Evolutionary conservation across 2,113 vertebrate species (phyloP), one percentile per base, ranked within the genome.

Genomic region (Nesogale talazaci): DNA sequence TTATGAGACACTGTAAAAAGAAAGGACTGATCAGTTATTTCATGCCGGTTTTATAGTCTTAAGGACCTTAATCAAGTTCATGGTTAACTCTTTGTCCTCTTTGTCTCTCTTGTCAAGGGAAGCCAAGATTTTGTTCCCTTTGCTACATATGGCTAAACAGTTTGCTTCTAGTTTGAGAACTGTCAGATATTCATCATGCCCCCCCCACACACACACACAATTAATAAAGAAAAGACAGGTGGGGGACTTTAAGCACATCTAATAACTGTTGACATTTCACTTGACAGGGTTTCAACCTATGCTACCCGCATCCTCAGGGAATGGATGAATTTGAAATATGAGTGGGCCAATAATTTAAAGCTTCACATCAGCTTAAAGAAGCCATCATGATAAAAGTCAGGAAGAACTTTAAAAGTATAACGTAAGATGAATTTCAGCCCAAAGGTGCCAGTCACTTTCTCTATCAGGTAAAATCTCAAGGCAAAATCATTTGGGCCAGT

Each of bases 1-100:
- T 92, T 89, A 89, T 89, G 91, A 92, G 38, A 90, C 52, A 84
- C 20, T 82, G 20, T 96, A 92, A 95, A 94, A 92, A 82, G 29
- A 90, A 90, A 65, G 56, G 86, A 90, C 59, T 92, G 63, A 93
- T 94, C 90, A 74, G 46, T 94, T 83, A 83, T 86, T 86, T 91
- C 69, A 92, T 93, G 22, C n/a, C 75, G 75, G n/a, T 36, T 78
- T 95, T 92, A 87, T 86, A 86, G 84, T 95, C 40, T 94, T 92
- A 94, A 80, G 78, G 67, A 25, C 85, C 77, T 91, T 85, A 84
- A 87, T 95, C 82, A 93, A 86, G 74, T 83, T 36, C 69, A 67
- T 82, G 22, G 40, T 89, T 95, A 92, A 89, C 81, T 95, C 46
- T 78, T 91, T 95, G 75, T 91, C 83, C 81, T 95, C 46, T 78